Conservation (phyloP, 1,140 invertebrate genomes). For the Stratiolaelaps scimitus region DNA sequence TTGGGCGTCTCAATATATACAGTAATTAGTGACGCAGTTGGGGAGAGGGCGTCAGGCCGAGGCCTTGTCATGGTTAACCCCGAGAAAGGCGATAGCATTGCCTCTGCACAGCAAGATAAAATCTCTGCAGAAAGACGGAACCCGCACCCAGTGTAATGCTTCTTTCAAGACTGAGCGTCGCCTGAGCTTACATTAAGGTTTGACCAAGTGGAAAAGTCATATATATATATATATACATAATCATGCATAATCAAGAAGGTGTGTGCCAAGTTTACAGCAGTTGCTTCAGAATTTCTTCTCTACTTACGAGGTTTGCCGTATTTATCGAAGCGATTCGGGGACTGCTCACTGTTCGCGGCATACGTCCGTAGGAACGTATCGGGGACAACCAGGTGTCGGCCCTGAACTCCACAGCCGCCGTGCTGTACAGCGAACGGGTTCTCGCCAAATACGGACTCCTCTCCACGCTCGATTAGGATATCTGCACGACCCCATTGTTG, state of each 20-base stretch:
- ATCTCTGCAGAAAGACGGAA: no score
- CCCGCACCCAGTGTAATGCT: no score
- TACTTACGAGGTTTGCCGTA: conserved; percentile 11
- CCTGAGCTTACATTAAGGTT: no score
- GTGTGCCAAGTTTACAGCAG: neutral
- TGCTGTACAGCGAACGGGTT: conserved; percentile 50
- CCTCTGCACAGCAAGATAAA: no score
- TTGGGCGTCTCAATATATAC: no score
- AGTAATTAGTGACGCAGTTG: no score
- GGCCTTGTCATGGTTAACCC: no score
- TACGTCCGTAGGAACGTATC: conserved; percentile 39
- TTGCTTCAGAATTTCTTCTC: conserved; percentile 1
- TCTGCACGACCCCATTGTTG: neutral
- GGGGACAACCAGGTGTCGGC: conserved; percentile 49
- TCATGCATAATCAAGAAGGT: neutral
- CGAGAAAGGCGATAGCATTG: no score
- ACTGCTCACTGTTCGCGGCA: neutral
- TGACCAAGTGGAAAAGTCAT: no score
- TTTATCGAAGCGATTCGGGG: conserved; percentile 28
- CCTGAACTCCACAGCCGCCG: conserved; percentile 47
- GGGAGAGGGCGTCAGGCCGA: no score
- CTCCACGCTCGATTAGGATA: conserved; percentile 17
- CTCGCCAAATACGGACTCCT: conserved; percentile 42
- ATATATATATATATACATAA: no score
- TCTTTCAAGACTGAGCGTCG: no score